These are phyloP conservation scores for Masnerella sp. DNA, from an alignment of 2,888 invertebrate genomes.

Conservation along the genomic window DNA sequence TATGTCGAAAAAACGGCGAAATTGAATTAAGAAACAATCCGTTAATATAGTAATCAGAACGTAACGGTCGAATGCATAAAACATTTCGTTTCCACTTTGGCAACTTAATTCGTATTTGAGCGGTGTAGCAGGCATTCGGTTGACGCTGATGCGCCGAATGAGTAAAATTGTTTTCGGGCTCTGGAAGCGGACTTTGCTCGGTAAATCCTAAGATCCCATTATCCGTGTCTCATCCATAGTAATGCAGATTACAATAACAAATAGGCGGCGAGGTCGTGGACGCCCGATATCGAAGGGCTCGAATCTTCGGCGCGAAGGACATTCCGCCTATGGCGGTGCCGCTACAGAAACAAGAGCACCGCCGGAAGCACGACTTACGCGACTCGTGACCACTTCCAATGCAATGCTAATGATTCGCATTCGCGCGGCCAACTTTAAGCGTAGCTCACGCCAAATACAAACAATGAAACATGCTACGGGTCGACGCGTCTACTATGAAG, in stretches of 20 bases:
- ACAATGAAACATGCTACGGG: too few relatives aligned
- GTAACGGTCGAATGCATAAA: neutral
- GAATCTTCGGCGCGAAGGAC: constrained; percentile 40
- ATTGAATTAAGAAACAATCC: neutral
- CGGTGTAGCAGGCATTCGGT: constrained; percentile 8
- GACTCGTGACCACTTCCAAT: constrained; percentile 48
- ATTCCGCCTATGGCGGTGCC: constrained; percentile 22
- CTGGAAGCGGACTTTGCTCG: constrained; percentile 58
- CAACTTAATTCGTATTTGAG: neutral
- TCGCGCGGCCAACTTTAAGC: constrained; percentile 1
- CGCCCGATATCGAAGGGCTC: constrained; percentile 33
- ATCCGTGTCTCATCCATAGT: constrained; percentile 73
- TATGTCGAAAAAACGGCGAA: too few relatives aligned
- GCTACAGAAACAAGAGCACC: constrained; percentile 31
- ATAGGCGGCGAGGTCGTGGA: constrained; percentile 64
- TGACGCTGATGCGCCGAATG: constrained; percentile 29
- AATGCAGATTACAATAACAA: constrained; percentile 74
- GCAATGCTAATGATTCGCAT: constrained; percentile 37
- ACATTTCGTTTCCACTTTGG: neutral
- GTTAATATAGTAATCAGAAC: neutral
- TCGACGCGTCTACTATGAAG: too few relatives aligned
- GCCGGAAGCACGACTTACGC: constrained; percentile 44
- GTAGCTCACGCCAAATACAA: neutral
- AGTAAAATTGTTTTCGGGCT: constrained; percentile 56
- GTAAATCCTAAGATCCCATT: constrained; percentile 69